Evolutionary conservation across 2,888 invertebrate genomes (phyloP).

Genomic region (Enchytraeus crypticus): DNA sequence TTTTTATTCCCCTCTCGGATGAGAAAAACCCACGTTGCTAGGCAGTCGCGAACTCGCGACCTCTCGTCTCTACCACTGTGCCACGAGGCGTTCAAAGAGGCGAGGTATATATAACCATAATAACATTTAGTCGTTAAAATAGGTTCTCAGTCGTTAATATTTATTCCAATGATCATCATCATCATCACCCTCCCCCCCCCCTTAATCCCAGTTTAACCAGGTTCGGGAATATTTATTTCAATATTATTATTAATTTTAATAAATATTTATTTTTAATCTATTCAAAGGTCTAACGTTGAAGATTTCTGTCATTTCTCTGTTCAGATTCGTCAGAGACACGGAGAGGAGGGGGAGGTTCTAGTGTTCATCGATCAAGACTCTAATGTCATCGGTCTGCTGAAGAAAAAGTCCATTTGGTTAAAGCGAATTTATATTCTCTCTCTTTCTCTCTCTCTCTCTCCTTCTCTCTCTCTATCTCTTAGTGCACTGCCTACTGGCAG

Average conservation of each 20-base stretch:
- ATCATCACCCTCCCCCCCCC: background rate
- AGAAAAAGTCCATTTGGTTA: slow-evolving; percentile 52
- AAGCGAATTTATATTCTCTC: too few species aligned
- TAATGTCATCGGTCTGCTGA: slow-evolving; percentile 49
- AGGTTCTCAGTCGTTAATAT: too few species aligned
- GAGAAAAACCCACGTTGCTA: too few species aligned
- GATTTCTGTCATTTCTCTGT: background rate
- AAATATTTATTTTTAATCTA: background rate
- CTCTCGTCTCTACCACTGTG: too few species aligned
- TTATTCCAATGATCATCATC: background rate
- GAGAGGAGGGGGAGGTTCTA: slow-evolving; percentile 49
- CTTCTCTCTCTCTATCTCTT: too few species aligned
- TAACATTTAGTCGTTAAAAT: too few species aligned
- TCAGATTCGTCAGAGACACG: slow-evolving; percentile 3
- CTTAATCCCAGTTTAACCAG: background rate
- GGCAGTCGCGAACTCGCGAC: too few species aligned
- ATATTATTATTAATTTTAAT: background rate
- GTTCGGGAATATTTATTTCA: background rate
- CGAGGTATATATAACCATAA: too few species aligned
- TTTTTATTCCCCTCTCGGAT: too few species aligned
- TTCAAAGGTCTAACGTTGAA: background rate
- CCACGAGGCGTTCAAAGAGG: too few species aligned
- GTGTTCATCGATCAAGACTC: slow-evolving; percentile 45
- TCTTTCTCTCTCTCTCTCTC: too few species aligned
- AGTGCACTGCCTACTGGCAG: too few species aligned